Conservation (phyloP, 1,140 invertebrate genomes). For the Pantala flavescens region DNA sequence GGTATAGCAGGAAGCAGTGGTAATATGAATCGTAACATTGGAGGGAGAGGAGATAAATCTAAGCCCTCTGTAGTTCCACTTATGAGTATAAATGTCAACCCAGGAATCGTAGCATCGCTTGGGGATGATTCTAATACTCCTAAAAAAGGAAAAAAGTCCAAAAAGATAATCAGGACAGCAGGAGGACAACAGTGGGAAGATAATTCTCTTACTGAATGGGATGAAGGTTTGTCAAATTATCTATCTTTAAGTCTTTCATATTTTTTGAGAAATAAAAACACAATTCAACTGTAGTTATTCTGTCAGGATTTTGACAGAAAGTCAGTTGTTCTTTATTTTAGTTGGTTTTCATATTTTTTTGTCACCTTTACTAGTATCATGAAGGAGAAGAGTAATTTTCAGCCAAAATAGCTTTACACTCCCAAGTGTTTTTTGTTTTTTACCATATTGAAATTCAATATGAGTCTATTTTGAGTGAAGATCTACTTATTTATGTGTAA, state of each 20-base stretch:
- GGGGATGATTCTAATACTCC: conserved; percentile 28
- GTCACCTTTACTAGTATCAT: too few relatives aligned
- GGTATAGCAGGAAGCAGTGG: not conserved
- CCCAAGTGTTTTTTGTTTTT: too few relatives aligned
- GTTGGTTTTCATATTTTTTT: too few relatives aligned
- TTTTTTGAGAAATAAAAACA: not conserved
- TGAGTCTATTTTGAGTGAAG: too few relatives aligned
- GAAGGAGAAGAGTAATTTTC: too few relatives aligned
- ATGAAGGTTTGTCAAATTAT: conserved; percentile 48
- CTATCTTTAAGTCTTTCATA: conserved; percentile 12
- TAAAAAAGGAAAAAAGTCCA: conserved; percentile 56
- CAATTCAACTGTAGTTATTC: too few relatives aligned
- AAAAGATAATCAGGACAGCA: conserved; percentile 73
- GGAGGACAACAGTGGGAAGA: conserved; percentile 94
- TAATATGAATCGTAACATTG: not conserved
- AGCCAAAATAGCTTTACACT: too few relatives aligned
- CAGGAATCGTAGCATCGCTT: conserved; percentile 18
- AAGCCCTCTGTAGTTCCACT: conserved; percentile 42
- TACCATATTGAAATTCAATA: too few relatives aligned
- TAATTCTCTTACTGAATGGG: conserved; percentile 80
- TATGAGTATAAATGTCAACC: conserved; percentile 27
- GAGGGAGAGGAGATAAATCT: conserved; percentile 23
- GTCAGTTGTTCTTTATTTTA: too few relatives aligned
- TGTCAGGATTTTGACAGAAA: too few relatives aligned
- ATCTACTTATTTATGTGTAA: not conserved